Percentiles rank a stretch among this genome's conserved stretches.
Conservation (phyloP, 2,797 vertebrate genomes). For the Monodelphis domestica region DNA sequence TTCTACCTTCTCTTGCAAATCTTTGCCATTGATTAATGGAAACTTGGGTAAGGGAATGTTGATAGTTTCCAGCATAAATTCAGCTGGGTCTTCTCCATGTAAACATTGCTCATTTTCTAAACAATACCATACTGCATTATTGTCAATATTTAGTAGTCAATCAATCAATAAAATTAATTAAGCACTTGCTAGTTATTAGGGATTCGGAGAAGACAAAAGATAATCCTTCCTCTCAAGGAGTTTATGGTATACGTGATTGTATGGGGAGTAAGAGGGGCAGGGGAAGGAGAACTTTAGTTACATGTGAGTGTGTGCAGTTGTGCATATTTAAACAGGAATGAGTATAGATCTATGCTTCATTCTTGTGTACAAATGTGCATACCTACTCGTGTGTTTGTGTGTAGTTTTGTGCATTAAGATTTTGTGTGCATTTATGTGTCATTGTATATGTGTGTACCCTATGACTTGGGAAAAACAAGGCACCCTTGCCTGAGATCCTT, state of each 20-base stretch:
- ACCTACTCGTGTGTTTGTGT: background rate
- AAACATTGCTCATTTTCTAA: background rate
- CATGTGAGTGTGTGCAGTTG: background rate
- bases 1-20: background rate
- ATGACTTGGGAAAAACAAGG: background rate
- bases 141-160: background rate
- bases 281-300: background rate
- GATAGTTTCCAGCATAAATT: background rate
- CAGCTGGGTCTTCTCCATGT: background rate
- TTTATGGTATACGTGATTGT: background rate
- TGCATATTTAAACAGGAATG: slow-evolving; percentile 23
- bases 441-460: background rate
- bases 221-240: background rate
- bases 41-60: background rate
- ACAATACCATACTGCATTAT: background rate
- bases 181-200: background rate
- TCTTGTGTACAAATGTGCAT: background rate
- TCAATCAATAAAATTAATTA: background rate
- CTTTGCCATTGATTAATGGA: background rate
- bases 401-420: background rate
- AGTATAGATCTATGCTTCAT: background rate
- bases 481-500: background rate
- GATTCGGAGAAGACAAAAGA: background rate
- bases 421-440: background rate
- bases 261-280: background rate